Evolutionary conservation across 2,888 invertebrate species (phyloP).

Genomic region (Drosophila aldrichi): DNA sequence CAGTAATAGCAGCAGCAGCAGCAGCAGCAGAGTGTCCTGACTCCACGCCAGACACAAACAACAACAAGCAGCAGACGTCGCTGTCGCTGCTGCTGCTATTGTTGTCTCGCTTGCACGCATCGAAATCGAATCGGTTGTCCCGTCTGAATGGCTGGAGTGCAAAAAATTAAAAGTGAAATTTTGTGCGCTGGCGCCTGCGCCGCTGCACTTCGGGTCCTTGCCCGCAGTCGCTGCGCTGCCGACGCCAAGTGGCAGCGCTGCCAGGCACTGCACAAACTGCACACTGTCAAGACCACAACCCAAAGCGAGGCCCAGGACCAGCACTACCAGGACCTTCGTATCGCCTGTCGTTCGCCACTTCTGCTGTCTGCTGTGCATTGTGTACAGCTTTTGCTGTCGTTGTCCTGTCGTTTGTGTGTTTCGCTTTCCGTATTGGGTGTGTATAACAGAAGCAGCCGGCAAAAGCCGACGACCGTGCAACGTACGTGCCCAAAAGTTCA

Average conservation of each 20-base stretch:
- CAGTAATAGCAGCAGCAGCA: slow-evolving; percentile 47
- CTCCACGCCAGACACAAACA: slow-evolving; percentile 69
- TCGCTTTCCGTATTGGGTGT: slow-evolving; percentile 84
- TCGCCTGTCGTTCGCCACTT: slow-evolving; percentile 28
- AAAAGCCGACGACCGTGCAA: slow-evolving; percentile 81
- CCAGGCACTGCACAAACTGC: slow-evolving; percentile 46
- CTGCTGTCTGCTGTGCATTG: slow-evolving; percentile 28
- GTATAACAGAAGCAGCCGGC: slow-evolving; percentile 70
- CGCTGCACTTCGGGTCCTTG: slow-evolving; percentile 74
- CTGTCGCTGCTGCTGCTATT: slow-evolving; percentile 34
- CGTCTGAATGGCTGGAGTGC: slow-evolving; percentile 71
- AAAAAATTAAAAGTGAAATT: slow-evolving; percentile 85
- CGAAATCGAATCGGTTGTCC: slow-evolving; percentile 36
- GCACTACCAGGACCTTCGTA: slow-evolving; percentile 64
- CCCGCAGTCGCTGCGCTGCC: slow-evolving; percentile 74
- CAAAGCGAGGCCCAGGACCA: slow-evolving; percentile 43
- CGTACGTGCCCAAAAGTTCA: slow-evolving; percentile 78
- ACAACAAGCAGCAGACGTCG: slow-evolving; percentile 43
- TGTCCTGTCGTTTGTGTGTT: slow-evolving; percentile 75
- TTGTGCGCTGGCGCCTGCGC: slow-evolving; percentile 77
- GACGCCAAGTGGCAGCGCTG: slow-evolving; percentile 17
- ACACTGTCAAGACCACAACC: slow-evolving; percentile 82
- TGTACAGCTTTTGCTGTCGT: slow-evolving; percentile 63
- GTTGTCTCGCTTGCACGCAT: slow-evolving; percentile 68
- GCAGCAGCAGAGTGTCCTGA: slow-evolving; percentile 37